Evolutionary conservation across 2,888 invertebrate species (phyloP).

Genomic region (Halictus ligatus): DNA sequence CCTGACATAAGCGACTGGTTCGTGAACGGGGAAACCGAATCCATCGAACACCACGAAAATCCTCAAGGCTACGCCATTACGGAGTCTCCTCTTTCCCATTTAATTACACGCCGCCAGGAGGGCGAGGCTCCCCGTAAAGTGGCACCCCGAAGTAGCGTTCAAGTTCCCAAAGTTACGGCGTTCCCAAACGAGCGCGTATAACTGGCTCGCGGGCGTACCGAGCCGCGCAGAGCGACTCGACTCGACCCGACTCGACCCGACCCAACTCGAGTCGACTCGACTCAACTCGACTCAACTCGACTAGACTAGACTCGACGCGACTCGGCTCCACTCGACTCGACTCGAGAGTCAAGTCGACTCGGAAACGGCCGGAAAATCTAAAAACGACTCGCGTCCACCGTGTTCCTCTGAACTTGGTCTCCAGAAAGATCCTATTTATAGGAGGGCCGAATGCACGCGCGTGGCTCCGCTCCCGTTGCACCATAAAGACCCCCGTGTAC

Average conservation of each 20-base stretch:
- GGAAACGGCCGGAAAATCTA: slow-evolving; percentile 75
- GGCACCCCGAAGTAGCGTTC: slow-evolving; percentile 44
- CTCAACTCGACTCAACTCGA: too few relatives aligned
- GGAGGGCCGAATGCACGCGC: slow-evolving; percentile 68
- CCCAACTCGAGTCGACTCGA: too few relatives aligned
- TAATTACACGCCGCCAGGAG: slow-evolving; percentile 81
- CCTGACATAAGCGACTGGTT: background rate
- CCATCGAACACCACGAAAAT: slow-evolving; percentile 50
- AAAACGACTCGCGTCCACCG: slow-evolving; percentile 73
- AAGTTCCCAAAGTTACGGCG: slow-evolving; percentile 34
- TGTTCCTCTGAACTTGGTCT: slow-evolving; percentile 81
- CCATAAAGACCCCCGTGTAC: background rate
- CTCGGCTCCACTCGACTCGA: background rate
- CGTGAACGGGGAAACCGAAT: background rate
- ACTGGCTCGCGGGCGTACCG: slow-evolving; percentile 44
- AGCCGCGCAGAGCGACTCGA: slow-evolving; percentile 18
- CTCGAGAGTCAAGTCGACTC: slow-evolving; percentile 7
- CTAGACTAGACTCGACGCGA: background rate
- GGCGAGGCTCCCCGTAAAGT: slow-evolving; percentile 68
- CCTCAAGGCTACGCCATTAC: slow-evolving; percentile 72
- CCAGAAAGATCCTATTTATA: slow-evolving; percentile 77
- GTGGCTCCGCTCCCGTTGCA: slow-evolving; percentile 14
- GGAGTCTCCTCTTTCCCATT: slow-evolving; percentile 70
- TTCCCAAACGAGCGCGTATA: slow-evolving; percentile 39
- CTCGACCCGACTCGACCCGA: background rate